Percentiles rank a stretch among this genome's conserved stretches.
Evolutionary conservation across 2,797 vertebrate species (phyloP).

Genomic region (Zalophus californianus): DNA sequence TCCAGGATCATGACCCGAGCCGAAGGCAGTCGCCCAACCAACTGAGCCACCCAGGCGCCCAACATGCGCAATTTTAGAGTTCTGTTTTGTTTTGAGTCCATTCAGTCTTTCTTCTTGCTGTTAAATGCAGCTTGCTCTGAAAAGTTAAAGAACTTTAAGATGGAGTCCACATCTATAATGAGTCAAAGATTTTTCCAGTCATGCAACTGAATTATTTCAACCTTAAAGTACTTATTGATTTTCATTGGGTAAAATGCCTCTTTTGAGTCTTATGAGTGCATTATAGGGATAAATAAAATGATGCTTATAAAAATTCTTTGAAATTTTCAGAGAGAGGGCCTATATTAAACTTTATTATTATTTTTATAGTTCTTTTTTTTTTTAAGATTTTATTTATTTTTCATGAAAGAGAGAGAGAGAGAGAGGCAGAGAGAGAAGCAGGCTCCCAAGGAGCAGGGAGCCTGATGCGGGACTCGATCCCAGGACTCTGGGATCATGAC

Average conservation of each 20-base stretch:
- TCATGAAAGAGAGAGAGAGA: too few relatives aligned
- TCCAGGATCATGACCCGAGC: too few relatives aligned
- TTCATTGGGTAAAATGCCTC: conserved; percentile 37
- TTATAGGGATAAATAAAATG: conserved; percentile 45
- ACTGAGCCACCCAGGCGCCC: too few relatives aligned
- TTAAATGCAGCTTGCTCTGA: conserved; percentile 34
- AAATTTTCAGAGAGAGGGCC: background rate
- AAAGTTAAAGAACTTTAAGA: conserved; percentile 57
- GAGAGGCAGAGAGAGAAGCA: too few relatives aligned
- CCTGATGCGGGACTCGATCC: too few relatives aligned
- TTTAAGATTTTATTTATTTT: too few relatives aligned
- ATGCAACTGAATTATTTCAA: conserved; percentile 36
- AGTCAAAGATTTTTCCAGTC: conserved; percentile 13
- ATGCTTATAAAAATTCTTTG: conserved; percentile 21
- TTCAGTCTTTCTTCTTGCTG: conserved; percentile 6
- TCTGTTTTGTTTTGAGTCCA: conserved; percentile 44
- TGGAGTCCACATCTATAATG: background rate
- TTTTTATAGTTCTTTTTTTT: conserved; percentile 2
- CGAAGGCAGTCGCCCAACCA: too few relatives aligned
- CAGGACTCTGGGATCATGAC: too few relatives aligned
- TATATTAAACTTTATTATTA: conserved; percentile 45
- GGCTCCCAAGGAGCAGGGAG: too few relatives aligned
- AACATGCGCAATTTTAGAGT: background rate
- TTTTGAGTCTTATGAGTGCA: conserved; percentile 38
- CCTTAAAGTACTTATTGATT: background rate